phyloP scores from a whole-genome alignment of 2,113 vertebrate genomes.

The Falcunculus frontatus region DNA sequence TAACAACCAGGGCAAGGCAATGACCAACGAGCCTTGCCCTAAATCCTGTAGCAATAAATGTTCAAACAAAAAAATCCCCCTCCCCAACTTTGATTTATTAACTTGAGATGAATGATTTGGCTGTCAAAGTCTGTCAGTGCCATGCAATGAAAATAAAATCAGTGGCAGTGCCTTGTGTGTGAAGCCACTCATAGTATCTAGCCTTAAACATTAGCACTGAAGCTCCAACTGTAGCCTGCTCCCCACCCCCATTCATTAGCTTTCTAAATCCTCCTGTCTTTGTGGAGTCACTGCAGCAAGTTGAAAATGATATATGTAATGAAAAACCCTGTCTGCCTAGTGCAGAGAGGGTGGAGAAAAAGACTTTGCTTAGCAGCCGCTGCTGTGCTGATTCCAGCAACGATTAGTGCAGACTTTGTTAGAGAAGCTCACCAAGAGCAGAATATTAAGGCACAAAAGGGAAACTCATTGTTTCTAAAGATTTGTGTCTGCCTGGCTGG shows the following conservation, averaged over 20 bases:
- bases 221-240: not conserved
- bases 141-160: slow-evolving; percentile 42
- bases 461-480: slow-evolving; percentile 4
- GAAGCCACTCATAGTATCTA: not conserved
- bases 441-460: slow-evolving; percentile 6
- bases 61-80: not conserved
- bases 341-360: slow-evolving; percentile 31
- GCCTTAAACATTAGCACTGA: not conserved
- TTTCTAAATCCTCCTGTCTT: slow-evolving; percentile 64
- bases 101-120: slow-evolving; percentile 57
- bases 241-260: slow-evolving; percentile 62
- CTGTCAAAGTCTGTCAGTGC: slow-evolving; percentile 57
- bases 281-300: slow-evolving; percentile 52
- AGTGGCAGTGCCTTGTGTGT: not conserved
- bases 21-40: not conserved
- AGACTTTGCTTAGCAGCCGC: not conserved
- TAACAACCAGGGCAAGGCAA: not conserved
- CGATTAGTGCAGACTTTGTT: not conserved
- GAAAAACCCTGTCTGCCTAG: slow-evolving; percentile 47
- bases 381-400: not conserved
- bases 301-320: slow-evolving; percentile 54
- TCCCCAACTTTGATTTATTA: slow-evolving; percentile 52
- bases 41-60: slow-evolving; percentile 18
- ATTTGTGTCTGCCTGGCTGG: not conserved
- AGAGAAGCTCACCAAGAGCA: not conserved